Conservation (phyloP, 2,797 vertebrate species). For the Antennarius maculatus region DNA sequence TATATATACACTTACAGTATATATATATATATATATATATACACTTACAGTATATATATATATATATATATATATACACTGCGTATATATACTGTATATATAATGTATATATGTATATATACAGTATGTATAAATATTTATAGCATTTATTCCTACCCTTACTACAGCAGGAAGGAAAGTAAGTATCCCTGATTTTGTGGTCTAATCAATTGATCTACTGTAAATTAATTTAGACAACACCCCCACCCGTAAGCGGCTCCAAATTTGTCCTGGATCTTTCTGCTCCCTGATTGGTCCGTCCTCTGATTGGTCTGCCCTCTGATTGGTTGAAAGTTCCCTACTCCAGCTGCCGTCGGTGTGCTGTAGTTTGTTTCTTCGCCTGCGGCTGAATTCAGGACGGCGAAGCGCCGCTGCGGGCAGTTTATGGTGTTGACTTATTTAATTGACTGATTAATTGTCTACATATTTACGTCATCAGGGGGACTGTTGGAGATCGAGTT, state of each 20-base stretch:
- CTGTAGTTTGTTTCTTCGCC: slow-evolving; percentile 60
- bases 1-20: no score
- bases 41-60: no score
- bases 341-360: slow-evolving; percentile 13
- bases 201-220: background rate
- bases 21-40: no score
- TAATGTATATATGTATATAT: no score
- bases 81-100: no score
- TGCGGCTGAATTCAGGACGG: slow-evolving; percentile 56
- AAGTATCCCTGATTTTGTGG: background rate
- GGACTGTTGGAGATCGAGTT: background rate
- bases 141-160: background rate
- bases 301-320: slow-evolving; percentile 59
- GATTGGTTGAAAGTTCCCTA: slow-evolving; percentile 71
- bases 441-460: no score
- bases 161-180: no score
- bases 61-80: no score
- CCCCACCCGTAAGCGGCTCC: slow-evolving; percentile 37
- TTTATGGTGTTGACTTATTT: slow-evolving; percentile 6
- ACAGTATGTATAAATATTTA: no score
- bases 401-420: slow-evolving; percentile 53
- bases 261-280: slow-evolving; percentile 60
- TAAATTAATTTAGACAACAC: background rate
- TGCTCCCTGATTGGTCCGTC: slow-evolving; percentile 54
- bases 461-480: background rate